These are phyloP conservation scores for Pyrgilauda ruficollis DNA, from an alignment of 2,113 vertebrate genomes.

Conservation along the genomic window DNA sequence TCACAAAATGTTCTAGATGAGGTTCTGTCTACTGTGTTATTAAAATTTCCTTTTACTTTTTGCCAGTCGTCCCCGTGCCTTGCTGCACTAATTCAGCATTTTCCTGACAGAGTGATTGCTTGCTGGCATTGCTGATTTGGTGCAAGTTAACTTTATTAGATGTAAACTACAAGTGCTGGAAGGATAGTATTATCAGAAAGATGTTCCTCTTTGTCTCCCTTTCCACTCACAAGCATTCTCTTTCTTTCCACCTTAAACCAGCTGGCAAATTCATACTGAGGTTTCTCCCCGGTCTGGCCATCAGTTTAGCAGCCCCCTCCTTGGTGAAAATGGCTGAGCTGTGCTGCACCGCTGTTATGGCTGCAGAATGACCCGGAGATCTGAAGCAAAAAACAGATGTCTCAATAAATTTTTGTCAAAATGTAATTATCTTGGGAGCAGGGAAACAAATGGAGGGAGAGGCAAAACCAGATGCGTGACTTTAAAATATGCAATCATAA, in stretches of 20 bases:
- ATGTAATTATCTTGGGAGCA: conserved; percentile 72
- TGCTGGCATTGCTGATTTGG: background rate
- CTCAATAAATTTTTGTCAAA: conserved; percentile 78
- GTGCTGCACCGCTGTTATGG: background rate
- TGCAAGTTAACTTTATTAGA: background rate
- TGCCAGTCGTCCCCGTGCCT: background rate
- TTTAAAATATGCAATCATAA: conserved; percentile 65
- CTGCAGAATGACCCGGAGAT: conserved; percentile 65
- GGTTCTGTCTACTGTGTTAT: background rate
- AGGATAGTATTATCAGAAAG: background rate
- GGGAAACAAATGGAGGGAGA: conserved; percentile 64
- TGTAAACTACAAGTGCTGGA: background rate
- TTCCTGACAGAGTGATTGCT: background rate
- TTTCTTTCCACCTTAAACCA: background rate
- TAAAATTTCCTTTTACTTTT: conserved; percentile 28
- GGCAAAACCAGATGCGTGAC: conserved; percentile 66
- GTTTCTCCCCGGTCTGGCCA: background rate
- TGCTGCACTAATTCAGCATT: conserved; percentile 15
- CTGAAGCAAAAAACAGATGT: conserved; percentile 75
- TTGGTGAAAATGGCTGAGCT: background rate
- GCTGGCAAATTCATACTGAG: background rate
- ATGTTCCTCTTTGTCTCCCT: background rate
- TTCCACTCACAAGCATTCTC: background rate
- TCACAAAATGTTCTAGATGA: conserved; percentile 19
- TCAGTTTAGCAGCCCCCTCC: background rate